Base-by-base conservation (phyloP, 2,797 vertebrate genomes). In the Sphaeramia orbicularis region DNA sequence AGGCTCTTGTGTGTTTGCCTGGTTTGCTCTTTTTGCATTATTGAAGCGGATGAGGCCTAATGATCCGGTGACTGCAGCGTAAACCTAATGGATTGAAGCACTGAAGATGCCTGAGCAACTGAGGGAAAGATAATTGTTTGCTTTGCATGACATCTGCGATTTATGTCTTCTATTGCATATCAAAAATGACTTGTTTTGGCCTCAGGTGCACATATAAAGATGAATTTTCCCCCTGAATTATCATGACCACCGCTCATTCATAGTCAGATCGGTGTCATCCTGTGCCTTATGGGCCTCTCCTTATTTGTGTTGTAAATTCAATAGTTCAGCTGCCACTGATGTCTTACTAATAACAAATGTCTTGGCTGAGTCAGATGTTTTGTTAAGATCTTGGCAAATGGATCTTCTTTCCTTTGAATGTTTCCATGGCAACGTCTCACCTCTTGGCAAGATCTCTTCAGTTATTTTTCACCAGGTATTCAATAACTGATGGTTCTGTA, bases 21-120 rank as follows among this genome's bases (percentile, higher is more conserved):
- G 76, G 19, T 86, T 89, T 89, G 86, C 84, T 90, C 89, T 91
- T 86, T 90, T 83, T 93, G 89, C 86, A 92, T 92, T 91, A 92
- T 92, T 93, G 81, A 93, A 86, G 80, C 61, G 43, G 78, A 85
- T 85, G 78, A 47, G 19, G 57, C 71, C 78, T 89, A 91, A 90
- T 90, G 84, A 93, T 78, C 66, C 80, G 45, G 45, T 43, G 59
- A 74, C 82, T 81, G 77, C 43, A 50, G 74, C 19, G 44, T 58
- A 27, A 80, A 67, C 65, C 63, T 82, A 80, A 84, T 82, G 57
- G 78, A 76, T 42, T 71, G 49, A 44, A 68, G 43, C 14, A 9
- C 32, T 62, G 64, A 44, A 55, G 40, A 74, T 38, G 63, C 16
- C 41, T 1, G 19, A 55, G 15, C 42, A 69, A 16, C 40, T 27